These are phyloP conservation scores for Petroica traversi DNA, from an alignment of 2,113 vertebrate genomes.

Conservation along the genomic window DNA sequence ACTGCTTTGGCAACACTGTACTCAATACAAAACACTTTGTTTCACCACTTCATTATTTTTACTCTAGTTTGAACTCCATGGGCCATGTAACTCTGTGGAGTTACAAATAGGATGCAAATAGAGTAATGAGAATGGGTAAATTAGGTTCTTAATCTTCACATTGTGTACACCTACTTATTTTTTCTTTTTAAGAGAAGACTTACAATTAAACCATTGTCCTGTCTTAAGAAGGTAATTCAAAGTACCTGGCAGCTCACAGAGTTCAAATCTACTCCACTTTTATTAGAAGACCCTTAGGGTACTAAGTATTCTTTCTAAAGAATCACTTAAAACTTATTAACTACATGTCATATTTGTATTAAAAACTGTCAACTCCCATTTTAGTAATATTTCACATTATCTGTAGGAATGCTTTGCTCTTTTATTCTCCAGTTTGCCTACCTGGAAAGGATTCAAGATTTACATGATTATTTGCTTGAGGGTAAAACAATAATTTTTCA, in stretches of 20 bases:
- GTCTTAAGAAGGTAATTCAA: slow-evolving; percentile 14
- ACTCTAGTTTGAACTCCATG: not conserved
- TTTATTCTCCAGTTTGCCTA: not conserved
- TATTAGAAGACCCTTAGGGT: slow-evolving; percentile 21
- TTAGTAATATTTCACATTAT: not conserved
- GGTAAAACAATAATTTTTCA: slow-evolving; percentile 47
- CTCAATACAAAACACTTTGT: not conserved
- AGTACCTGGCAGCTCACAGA: not conserved
- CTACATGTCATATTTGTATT: slow-evolving; percentile 7
- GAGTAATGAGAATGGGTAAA: slow-evolving; percentile 6
- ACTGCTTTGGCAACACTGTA: not conserved
- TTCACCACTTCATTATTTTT: not conserved
- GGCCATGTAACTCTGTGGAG: not conserved
- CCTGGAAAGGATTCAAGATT: slow-evolving; percentile 43
- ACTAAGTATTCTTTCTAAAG: not conserved
- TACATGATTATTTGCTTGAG: slow-evolving; percentile 22
- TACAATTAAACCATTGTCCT: slow-evolving; percentile 18
- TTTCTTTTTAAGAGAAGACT: not conserved
- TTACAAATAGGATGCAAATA: slow-evolving; percentile 7
- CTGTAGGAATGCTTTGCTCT: slow-evolving; percentile 24
- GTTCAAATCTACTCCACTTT: slow-evolving; percentile 2
- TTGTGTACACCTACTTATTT: not conserved
- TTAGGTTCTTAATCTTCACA: slow-evolving; percentile 15
- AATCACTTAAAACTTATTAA: slow-evolving; percentile 10
- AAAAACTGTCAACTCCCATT: not conserved